These are phyloP conservation scores for Heterodera carotae DNA, from an alignment of 1,140 invertebrate genomes.

Conservation along the genomic window DNA sequence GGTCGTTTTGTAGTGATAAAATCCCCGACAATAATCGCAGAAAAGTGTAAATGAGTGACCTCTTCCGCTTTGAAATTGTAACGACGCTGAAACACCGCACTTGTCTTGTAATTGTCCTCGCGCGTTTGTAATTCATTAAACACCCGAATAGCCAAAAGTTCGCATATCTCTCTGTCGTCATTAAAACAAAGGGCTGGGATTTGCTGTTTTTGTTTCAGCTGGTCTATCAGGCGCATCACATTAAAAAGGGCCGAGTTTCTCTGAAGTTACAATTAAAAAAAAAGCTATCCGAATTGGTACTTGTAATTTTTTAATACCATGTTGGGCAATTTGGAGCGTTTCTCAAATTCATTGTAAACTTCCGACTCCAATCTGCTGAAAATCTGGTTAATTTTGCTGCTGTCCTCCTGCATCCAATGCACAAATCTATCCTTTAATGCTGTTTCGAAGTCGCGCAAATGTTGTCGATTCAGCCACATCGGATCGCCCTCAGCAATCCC, in stretches of 20 bases:
- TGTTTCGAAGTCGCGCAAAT: conserved; percentile 54
- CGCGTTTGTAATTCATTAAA: conserved; percentile 52
- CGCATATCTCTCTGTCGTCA: conserved; percentile 62
- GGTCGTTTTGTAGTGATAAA: conserved; percentile 12
- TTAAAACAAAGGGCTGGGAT: conserved; percentile 63
- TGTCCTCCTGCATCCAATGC: conserved; percentile 59
- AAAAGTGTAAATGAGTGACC: conserved; percentile 34
- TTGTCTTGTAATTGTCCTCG: conserved; percentile 48
- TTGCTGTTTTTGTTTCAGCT: conserved; percentile 54
- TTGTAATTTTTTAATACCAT: conserved; percentile 47
- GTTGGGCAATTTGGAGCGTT: conserved; percentile 58
- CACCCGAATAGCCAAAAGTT: conserved; percentile 54
- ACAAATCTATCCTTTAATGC: conserved; percentile 59
- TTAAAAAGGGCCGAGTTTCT: conserved; percentile 52
- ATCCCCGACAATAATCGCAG: background rate
- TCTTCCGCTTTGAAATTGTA: conserved; percentile 58
- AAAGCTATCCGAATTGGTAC: too few species aligned
- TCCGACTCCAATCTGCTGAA: conserved; percentile 49
- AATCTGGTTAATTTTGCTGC: conserved; percentile 54
- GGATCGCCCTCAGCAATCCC: conserved; percentile 15
- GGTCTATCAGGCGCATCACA: conserved; percentile 58
- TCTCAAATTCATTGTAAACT: conserved; percentile 59
- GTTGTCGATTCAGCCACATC: conserved; percentile 56
- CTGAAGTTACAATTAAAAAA: conserved; percentile 36
- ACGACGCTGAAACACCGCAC: conserved; percentile 56